Evolutionary conservation across 2,113 vertebrate genomes (phyloP), one percentile per base, ranked within the genome.

Genomic region (Hippopotamus amphibius): DNA sequence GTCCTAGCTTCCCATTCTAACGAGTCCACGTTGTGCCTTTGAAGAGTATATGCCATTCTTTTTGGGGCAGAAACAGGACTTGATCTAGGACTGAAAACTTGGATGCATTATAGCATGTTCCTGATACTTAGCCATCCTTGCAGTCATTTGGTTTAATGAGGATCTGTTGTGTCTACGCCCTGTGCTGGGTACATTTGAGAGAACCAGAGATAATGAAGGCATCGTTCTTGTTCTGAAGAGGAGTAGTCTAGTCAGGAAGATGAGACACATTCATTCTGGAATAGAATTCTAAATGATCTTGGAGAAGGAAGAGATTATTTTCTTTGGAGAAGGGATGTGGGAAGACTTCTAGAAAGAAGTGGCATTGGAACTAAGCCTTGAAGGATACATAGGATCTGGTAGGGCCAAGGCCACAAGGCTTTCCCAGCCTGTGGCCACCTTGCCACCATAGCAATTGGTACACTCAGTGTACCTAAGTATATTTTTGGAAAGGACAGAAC

Each of bases 401-500:
- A 87, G 55, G n/a, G 50, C 80, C 87, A 24, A 30, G 55, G 7
- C 50, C 6, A 28, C 4, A 11, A 26, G 72, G 15, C 15, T 63
- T 72, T 14, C 17, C 59, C 26, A 7, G 16, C 65, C 33, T 10
- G 0, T 11, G 57, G 37, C 50, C 16, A 5, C 17, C 46, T 21
- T 22, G 26, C 11, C 19, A 12, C 22, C 69, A 16, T 1, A 68
- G 13, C 6, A 4, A 15, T 8, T 11, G 12, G 26, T 33, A n/a
- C 7, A 9, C 10, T 11, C 13, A 13, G 24, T 1, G 3, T 6
- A 16, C 22, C 37, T 37, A 24, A 46, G 17, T 17, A 6, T 2
- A 7, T 41, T 88, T 89, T 84, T 53, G 80, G 65, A 61, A 88
- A n/a, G 6, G 12, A 68, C 9, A 79, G 74, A 71, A 22, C 41